A percentile compares a stretch with the other conserved stretches of the same genome.
phyloP scores from a whole-genome alignment of 2,888 invertebrate genomes.

The Amblyteles armatorius region DNA sequence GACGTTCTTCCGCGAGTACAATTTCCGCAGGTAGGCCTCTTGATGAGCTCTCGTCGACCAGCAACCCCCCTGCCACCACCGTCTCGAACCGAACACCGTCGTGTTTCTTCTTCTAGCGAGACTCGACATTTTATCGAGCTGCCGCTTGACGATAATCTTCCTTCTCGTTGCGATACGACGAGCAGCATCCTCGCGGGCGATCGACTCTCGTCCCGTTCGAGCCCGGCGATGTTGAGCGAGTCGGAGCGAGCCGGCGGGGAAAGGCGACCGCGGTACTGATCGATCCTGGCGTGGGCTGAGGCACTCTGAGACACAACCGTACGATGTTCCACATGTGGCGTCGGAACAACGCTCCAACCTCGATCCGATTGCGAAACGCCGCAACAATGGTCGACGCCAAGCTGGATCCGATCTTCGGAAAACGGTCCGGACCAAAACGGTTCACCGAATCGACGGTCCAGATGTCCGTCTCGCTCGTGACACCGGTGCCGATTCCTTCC shows the following conservation, averaged over 20 bases:
- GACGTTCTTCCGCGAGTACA: conserved; percentile 80
- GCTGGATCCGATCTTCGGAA: not conserved
- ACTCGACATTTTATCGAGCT: conserved; percentile 77
- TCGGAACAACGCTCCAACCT: not conserved
- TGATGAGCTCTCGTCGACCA: conserved; percentile 83
- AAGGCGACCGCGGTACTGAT: not conserved
- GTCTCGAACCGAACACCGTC: conserved; percentile 79
- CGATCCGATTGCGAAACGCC: not conserved
- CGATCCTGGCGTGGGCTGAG: not conserved
- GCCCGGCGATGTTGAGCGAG: not conserved
- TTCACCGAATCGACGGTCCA: conserved; percentile 36
- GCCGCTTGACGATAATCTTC: conserved; percentile 66
- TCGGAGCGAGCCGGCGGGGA: not conserved
- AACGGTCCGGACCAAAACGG: not conserved
- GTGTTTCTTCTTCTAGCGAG: conserved; percentile 80
- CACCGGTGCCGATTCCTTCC: conserved; percentile 37
- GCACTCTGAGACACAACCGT: not conserved
- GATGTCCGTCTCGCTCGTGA: conserved; percentile 36
- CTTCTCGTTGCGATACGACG: conserved; percentile 67
- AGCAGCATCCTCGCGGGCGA: conserved; percentile 65
- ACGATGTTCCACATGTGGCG: conserved; percentile 8
- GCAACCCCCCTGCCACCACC: conserved; percentile 83
- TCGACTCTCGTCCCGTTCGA: not conserved
- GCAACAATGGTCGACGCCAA: not conserved
- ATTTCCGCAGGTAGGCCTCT: conserved; percentile 82